Base-by-base conservation (phyloP, 2,888 invertebrate species). In the Coleophora deauratella region DNA sequence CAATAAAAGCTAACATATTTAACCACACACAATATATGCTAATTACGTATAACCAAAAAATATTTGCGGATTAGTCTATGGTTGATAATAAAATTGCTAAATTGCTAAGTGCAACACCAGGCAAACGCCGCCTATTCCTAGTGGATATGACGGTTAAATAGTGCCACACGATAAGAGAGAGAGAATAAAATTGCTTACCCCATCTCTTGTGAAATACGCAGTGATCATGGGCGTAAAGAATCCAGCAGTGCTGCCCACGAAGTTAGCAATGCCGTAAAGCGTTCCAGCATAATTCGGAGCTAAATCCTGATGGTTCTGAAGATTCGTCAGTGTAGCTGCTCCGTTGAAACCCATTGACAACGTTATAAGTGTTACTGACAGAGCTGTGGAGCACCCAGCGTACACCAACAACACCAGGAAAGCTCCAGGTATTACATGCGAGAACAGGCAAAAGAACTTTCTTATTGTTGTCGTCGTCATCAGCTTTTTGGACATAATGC, bases 281-380 rank as follows among this genome's bases (percentile, higher is more conserved):
- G 91, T 90, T 3, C 93, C 93, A 0, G 93, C 93, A 62, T 88
- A 93, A 59, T 93, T 93, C 0, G 93, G 93, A 0, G 93, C 91
- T 40, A 93, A 73, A 67, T 93, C 93, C 66, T 93, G 93, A 43
- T 91, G 86, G 49, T 90, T 90, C 58, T 89, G 88, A 47, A 90
- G 70, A 59, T 90, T 90, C 0, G 89, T 88, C 42, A 88, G 63
- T 0, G 89, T 89, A 0, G 90, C 89, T 3, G 89, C 88, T 0
- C 90, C 90, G 47, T 90, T 90, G 55, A 90, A 88, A 13, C 91
- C 91, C 68, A 92, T 79, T 0, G 91, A 91, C 52, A 91, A 61
- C 0, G 91, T 91, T 47, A 92, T 88, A 34, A 92, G 73, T 1
- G 88, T 71, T 8, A 91, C 89, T 28, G 90, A 89, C 40, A 89